Conservation (phyloP, 1,140 invertebrate genomes). For the Pseudomyrmex cubaensis region DNA sequence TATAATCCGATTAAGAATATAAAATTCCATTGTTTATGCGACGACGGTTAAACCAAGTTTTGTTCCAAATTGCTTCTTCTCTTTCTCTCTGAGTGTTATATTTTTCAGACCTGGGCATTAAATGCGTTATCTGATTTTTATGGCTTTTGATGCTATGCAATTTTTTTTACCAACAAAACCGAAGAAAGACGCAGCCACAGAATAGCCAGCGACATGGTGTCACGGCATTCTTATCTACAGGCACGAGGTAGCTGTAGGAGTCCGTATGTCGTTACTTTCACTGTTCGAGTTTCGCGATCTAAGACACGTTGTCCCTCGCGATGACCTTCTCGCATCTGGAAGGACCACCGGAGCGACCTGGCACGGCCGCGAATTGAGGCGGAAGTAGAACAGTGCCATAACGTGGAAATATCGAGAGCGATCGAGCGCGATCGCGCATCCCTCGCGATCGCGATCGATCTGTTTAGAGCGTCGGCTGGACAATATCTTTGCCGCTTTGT, state of each 20-base stretch:
- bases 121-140: too few relatives aligned
- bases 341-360: not conserved
- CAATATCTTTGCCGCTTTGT: conserved; percentile 42
- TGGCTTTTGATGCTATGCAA: too few relatives aligned
- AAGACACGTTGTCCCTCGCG: conserved; percentile 64
- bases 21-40: too few relatives aligned
- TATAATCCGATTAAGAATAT: too few relatives aligned
- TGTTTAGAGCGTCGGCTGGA: not conserved
- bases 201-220: conserved; percentile 18
- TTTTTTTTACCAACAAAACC: too few relatives aligned
- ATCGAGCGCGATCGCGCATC: not conserved
- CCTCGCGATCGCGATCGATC: not conserved
- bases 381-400: not conserved
- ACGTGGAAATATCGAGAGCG: conserved; percentile 3
- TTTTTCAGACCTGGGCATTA: too few relatives aligned
- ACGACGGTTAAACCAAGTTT: too few relatives aligned
- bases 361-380: not conserved
- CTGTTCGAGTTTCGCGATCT: conserved; percentile 71
- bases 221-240: conserved; percentile 69
- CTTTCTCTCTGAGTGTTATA: too few relatives aligned
- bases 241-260: conserved; percentile 58
- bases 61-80: too few relatives aligned
- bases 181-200: not conserved
- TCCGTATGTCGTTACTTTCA: conserved; percentile 75
- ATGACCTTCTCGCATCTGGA: conserved; percentile 43